phyloP scores from a whole-genome alignment of 2,113 vertebrate species.

The Sciurus niger region DNA sequence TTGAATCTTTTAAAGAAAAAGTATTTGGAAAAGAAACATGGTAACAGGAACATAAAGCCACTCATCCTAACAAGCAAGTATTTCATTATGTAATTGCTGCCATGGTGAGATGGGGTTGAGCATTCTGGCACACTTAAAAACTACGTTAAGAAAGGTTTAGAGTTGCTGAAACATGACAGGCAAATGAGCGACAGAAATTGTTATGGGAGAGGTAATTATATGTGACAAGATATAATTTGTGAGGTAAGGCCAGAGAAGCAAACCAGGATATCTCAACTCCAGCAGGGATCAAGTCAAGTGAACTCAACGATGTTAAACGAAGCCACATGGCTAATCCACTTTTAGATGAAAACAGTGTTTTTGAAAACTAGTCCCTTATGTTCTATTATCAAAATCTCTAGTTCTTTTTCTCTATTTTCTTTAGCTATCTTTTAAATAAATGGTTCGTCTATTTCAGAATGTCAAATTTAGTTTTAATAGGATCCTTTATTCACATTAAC shows the following conservation, averaged over 20 bases:
- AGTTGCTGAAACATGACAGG: constrained; percentile 39
- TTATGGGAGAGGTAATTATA: constrained; percentile 69
- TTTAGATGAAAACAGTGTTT: constrained; percentile 54
- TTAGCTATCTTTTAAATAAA: constrained; percentile 47
- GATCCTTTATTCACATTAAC: not conserved
- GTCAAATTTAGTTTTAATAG: not conserved
- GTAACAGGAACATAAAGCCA: not conserved
- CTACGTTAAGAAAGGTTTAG: constrained; percentile 55
- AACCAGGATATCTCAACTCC: constrained; percentile 44
- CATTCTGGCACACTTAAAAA: constrained; percentile 59
- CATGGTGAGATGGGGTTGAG: not conserved
- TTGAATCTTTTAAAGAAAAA: constrained; percentile 34
- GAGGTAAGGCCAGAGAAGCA: constrained; percentile 44
- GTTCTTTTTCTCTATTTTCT: constrained; percentile 26
- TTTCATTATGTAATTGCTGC: not conserved
- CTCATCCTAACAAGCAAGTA: not conserved
- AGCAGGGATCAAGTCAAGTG: constrained; percentile 54
- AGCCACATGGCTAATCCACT: constrained; percentile 17
- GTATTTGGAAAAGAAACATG: not conserved
- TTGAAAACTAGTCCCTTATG: constrained; percentile 42
- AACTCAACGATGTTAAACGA: constrained; percentile 53
- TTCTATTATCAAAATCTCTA: constrained; percentile 48
- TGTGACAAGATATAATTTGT: constrained; percentile 63
- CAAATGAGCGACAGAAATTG: constrained; percentile 66
- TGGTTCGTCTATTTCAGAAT: constrained; percentile 21